phyloP scores from a whole-genome alignment of 1,140 invertebrate genomes.

The Mactra quadrangularis region DNA sequence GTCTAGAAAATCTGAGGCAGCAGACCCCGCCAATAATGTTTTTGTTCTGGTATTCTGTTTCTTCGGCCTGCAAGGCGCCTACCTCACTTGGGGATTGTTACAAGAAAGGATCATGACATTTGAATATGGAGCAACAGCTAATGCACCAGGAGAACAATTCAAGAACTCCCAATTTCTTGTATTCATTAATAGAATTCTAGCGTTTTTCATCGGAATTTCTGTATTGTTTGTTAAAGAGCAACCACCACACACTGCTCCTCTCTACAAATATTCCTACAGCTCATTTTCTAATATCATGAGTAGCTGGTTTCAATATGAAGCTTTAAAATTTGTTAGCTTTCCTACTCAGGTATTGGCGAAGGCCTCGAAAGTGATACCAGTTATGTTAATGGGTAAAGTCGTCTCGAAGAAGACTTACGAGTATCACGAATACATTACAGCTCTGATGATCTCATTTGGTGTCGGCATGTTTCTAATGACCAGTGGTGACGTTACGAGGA shows the following conservation, averaged over 20 bases:
- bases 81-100: conserved; percentile 96
- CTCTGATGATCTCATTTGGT: conserved; percentile 94
- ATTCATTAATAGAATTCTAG: conserved; percentile 95
- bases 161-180: conserved; percentile 97
- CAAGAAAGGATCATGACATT: conserved; percentile 90
- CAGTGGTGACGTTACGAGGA: conserved; percentile 78
- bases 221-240: conserved; percentile 86
- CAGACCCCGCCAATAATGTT: conserved; percentile 17
- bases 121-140: conserved; percentile 86
- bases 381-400: conserved; percentile 99
- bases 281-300: conserved; percentile 99
- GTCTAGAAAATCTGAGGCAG: background rate
- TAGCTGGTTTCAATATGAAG: conserved; percentile 99
- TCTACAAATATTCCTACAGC: conserved; percentile 98
- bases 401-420: conserved; percentile 95
- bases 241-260: conserved; percentile 90
- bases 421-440: conserved; percentile 96
- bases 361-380: conserved; percentile 89
- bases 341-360: conserved; percentile 93
- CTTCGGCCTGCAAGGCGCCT: conserved; percentile 93
- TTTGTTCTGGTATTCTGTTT: conserved; percentile 90
- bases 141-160: conserved; percentile 86
- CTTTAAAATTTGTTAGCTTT: conserved; percentile 98
- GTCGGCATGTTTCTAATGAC: conserved; percentile 95
- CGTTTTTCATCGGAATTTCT: conserved; percentile 90